A percentile compares a stretch with the other conserved stretches of the same genome.
Evolutionary conservation across 2,888 invertebrate genomes (phyloP).

Genomic region (Laothoe populi): DNA sequence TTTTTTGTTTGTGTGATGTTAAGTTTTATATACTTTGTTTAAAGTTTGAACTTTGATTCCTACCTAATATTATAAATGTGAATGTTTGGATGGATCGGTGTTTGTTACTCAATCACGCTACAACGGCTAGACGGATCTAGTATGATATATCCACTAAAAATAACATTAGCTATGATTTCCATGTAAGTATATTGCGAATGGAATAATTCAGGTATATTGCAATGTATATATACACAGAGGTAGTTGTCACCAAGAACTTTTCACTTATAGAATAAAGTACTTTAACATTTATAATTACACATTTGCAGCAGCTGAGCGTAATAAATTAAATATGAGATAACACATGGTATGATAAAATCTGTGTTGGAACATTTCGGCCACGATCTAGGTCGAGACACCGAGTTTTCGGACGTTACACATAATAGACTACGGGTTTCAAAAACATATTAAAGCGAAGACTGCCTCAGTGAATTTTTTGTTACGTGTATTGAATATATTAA

Average conservation of each 20-base stretch:
- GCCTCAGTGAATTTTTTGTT: too few species aligned
- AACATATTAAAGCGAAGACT: background rate
- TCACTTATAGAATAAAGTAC: background rate
- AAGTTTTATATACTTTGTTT: too few species aligned
- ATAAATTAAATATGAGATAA: conserved; percentile 22
- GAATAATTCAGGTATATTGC: background rate
- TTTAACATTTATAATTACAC: conserved; percentile 11
- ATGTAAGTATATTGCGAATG: background rate
- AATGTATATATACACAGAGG: background rate
- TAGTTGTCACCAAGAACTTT: conserved; percentile 5
- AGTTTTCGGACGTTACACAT: background rate
- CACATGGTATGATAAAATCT: conserved; percentile 24
- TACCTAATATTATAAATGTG: too few species aligned
- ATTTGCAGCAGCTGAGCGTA: conserved; percentile 9
- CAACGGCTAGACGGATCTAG: too few species aligned
- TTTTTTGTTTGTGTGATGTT: too few species aligned
- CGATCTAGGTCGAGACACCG: conserved; percentile 31
- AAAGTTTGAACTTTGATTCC: too few species aligned
- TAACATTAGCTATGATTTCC: background rate
- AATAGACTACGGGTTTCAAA: background rate
- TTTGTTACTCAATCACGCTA: too few species aligned
- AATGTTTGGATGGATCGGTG: too few species aligned
- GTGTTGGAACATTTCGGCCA: conserved; percentile 43
- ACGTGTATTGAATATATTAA: too few species aligned
- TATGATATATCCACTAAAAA: too few species aligned